Evolutionary conservation across 2,888 invertebrate species (phyloP).

Genomic region (Agapetus fuscipes): DNA sequence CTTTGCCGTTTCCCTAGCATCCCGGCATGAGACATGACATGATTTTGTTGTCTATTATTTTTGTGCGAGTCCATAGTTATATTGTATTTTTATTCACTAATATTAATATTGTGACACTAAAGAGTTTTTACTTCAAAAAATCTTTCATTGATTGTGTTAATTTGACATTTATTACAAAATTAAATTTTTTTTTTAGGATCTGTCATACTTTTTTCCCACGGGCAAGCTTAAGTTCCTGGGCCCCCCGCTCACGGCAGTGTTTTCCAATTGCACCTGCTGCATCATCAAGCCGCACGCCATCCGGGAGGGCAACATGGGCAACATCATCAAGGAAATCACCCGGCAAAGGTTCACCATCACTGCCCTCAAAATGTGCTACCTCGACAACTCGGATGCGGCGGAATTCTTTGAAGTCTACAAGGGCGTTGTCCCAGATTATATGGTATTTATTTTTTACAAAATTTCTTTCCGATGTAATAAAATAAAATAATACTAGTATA

Average conservation of each 20-base stretch:
- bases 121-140: no score
- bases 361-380: slow-evolving; percentile 67
- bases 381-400: slow-evolving; percentile 75
- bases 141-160: no score
- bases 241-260: slow-evolving; percentile 44
- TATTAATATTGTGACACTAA: no score
- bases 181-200: slow-evolving; percentile 39
- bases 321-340: slow-evolving; percentile 61
- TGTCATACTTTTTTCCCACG: slow-evolving; percentile 54
- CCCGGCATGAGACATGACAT: no score
- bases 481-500: background rate
- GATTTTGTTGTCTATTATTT: no score
- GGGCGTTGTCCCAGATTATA: slow-evolving; percentile 72
- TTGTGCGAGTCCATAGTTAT: no score
- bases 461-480: slow-evolving; percentile 1
- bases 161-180: no score
- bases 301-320: slow-evolving; percentile 61
- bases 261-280: slow-evolving; percentile 66
- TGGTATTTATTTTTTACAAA: slow-evolving; percentile 42
- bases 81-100: no score
- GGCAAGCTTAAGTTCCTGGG: slow-evolving; percentile 31
- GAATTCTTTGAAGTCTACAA: slow-evolving; percentile 92
- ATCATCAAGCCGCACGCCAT: slow-evolving; percentile 87
- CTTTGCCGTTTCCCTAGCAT: no score
- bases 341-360: slow-evolving; percentile 70